Conservation (phyloP, 2,113 vertebrate species). For the Malurus cyaneus region DNA sequence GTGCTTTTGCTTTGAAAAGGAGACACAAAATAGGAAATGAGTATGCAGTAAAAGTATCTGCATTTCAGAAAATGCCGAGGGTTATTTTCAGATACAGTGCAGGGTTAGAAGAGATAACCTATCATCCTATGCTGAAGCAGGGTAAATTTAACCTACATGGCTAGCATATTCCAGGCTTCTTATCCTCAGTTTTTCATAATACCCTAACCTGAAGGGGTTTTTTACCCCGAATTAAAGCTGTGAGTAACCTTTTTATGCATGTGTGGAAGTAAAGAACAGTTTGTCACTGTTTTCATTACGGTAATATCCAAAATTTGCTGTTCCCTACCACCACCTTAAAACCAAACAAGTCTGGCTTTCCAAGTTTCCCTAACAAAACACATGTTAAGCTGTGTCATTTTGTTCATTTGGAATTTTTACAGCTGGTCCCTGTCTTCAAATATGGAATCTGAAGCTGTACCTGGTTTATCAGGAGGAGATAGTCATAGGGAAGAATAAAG, state of each 20-base stretch:
- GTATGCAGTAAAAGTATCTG: neutral
- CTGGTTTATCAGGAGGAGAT: neutral
- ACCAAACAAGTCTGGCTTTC: neutral
- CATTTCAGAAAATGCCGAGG: neutral
- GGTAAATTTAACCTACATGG: neutral
- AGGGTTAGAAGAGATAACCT: neutral
- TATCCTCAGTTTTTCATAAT: neutral
- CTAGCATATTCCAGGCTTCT: neutral
- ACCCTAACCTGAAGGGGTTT: neutral
- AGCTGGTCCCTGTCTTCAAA: neutral
- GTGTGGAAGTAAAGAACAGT: neutral
- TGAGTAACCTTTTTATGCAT: constrained; percentile 18
- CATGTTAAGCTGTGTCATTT: neutral
- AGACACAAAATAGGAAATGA: neutral
- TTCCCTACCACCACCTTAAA: neutral
- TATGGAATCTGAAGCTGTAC: neutral
- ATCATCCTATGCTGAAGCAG: neutral
- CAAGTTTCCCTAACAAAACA: neutral
- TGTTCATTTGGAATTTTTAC: neutral
- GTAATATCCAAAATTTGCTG: neutral
- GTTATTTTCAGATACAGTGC: neutral
- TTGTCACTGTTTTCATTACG: neutral
- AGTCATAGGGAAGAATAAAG: neutral
- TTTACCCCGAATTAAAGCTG: neutral
- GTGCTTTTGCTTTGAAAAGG: constrained; percentile 4